Conservation (phyloP, 2,888 invertebrate genomes). For the Scaptomyza caliginosa region DNA sequence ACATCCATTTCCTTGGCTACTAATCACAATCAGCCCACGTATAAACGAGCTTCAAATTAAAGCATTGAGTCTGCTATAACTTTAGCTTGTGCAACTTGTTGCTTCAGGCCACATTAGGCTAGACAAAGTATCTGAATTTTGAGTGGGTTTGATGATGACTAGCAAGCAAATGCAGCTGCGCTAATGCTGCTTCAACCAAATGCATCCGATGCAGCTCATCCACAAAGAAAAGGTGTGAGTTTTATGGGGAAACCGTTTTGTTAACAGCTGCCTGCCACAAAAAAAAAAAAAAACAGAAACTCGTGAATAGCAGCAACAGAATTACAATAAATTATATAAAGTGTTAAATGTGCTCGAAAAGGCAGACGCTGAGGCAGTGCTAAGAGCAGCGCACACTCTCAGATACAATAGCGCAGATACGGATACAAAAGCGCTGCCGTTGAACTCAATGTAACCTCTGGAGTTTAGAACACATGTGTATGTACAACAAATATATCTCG, state of each 20-base stretch:
- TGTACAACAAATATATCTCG: constrained; percentile 17
- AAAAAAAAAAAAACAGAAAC: constrained; percentile 9
- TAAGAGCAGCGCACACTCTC: constrained; percentile 28
- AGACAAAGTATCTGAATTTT: constrained; percentile 54
- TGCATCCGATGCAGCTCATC: constrained; percentile 22
- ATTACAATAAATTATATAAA: constrained; percentile 79
- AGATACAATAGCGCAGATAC: constrained; percentile 14
- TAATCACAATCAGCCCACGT: constrained; percentile 63
- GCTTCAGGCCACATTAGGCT: constrained; percentile 47
- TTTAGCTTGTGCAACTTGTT: constrained; percentile 63
- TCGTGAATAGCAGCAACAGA: constrained; percentile 52
- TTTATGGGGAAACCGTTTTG: constrained; percentile 79
- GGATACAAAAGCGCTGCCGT: constrained; percentile 34
- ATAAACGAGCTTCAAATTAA: constrained; percentile 25
- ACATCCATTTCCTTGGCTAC: constrained; percentile 1
- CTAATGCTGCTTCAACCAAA: constrained; percentile 23
- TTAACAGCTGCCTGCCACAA: constrained; percentile 68
- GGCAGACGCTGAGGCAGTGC: constrained; percentile 31
- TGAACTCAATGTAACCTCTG: constrained; percentile 22
- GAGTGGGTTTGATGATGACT: constrained; percentile 67
- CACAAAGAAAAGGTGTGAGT: constrained; percentile 64
- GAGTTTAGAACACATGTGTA: constrained; percentile 13
- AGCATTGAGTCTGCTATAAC: constrained; percentile 30
- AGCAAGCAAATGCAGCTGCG: constrained; percentile 36
- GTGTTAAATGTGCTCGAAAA: constrained; percentile 69